Conservation (phyloP, 2,113 vertebrate genomes). For the Hydrolagus affinis region DNA sequence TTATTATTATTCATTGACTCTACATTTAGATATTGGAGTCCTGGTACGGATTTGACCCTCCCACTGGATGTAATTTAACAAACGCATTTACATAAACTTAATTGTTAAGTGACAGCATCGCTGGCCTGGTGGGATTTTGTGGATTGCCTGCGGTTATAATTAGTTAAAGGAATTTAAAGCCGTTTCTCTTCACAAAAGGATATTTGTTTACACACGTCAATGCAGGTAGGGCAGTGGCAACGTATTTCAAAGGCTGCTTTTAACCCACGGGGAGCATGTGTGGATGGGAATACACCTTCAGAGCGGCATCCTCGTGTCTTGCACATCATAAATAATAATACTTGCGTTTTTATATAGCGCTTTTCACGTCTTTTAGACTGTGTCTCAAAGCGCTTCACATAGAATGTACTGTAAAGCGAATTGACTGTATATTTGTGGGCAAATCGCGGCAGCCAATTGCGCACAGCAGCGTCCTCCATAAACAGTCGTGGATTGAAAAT, state of each 20-base stretch:
- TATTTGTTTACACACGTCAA: neutral
- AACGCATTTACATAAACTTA: conserved; percentile 6
- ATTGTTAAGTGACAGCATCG: neutral
- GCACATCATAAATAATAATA: too few relatives aligned
- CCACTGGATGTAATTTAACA: neutral
- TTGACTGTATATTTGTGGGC: too few relatives aligned
- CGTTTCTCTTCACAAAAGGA: neutral
- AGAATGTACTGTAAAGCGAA: too few relatives aligned
- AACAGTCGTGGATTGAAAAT: too few relatives aligned
- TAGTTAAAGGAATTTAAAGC: neutral
- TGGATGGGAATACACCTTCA: neutral
- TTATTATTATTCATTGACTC: too few relatives aligned
- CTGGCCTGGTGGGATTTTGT: too few relatives aligned
- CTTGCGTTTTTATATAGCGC: too few relatives aligned
- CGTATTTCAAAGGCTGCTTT: neutral
- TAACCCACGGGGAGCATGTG: neutral
- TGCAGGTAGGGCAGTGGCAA: neutral
- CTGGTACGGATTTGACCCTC: neutral
- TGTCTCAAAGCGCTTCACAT: too few relatives aligned
- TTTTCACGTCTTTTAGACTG: too few relatives aligned
- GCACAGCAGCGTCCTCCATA: too few relatives aligned
- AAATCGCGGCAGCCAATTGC: too few relatives aligned
- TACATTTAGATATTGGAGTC: neutral
- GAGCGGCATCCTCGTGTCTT: too few relatives aligned
- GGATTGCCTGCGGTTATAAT: neutral